These are phyloP conservation scores for Thunnus thynnus DNA, from an alignment of 2,113 vertebrate genomes.

Conservation along the genomic window DNA sequence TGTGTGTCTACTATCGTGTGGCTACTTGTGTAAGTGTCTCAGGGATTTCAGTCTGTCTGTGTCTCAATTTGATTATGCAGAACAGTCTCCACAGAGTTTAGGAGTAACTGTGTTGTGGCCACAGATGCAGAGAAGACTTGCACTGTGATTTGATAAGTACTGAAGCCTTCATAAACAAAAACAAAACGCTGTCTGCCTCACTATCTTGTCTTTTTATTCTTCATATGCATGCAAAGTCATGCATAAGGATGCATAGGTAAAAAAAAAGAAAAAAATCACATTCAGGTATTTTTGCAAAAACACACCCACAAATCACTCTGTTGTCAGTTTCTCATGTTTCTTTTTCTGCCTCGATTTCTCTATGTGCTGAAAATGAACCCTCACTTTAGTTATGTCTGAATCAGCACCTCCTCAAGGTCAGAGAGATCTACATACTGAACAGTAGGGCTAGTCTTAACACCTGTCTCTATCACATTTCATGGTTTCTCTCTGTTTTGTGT, in stretches of 20 bases:
- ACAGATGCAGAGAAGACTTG: background rate
- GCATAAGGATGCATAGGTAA: background rate
- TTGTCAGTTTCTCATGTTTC: background rate
- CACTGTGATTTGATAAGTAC: constrained; percentile 4
- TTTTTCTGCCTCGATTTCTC: background rate
- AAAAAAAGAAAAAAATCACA: background rate
- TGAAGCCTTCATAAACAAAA: constrained; percentile 12
- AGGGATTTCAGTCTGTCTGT: constrained; percentile 10
- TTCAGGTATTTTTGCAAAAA: background rate
- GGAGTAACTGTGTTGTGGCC: constrained; percentile 3
- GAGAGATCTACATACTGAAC: background rate
- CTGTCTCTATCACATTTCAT: background rate
- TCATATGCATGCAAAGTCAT: background rate
- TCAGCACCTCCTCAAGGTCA: constrained; percentile 64
- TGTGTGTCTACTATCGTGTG: background rate
- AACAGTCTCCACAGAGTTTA: constrained; percentile 47
- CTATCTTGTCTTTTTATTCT: background rate
- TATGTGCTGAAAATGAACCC: constrained; percentile 33
- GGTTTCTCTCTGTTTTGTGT: no score
- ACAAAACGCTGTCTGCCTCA: background rate
- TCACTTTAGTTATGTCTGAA: constrained; percentile 34
- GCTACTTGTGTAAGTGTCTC: background rate
- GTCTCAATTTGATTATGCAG: constrained; percentile 52
- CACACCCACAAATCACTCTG: background rate
- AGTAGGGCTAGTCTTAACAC: background rate